Base-by-base conservation (phyloP, 2,888 invertebrate genomes). In the Pyrrhia umbra region DNA sequence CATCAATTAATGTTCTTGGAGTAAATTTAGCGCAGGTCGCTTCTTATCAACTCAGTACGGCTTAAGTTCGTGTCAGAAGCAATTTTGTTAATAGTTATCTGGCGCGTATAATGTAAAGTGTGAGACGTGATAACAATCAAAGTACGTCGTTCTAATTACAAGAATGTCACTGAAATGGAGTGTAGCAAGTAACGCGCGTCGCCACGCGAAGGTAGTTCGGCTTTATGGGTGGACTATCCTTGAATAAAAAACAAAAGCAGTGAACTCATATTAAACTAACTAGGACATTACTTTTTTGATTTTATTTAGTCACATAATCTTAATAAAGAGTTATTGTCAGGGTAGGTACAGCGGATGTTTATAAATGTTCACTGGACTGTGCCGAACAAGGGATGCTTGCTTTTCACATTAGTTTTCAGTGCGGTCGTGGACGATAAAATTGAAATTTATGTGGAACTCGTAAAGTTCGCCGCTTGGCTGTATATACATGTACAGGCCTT, bases 381-480 rank as follows among this genome's bases (percentile, higher is more conserved):
- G 39, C 39, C 49, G 58, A 61, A 72, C 66, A 73, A 70, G 54
- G 65, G 60, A 59, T 66, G 68, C 66, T 50, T 62, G 70, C 64
- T 79, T 76, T 75, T 75, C 64, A 63, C 69, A 75, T 71, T 69
- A 64, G 69, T 77, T 81, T 83, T 75, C 75, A 75, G 72, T 71
- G 70, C 76, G 77, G 74, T 77, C 61, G 70, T 61, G 68, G 72
- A 77, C 79, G 80, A 85, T 86, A 86, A 87, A 84, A 79, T 80
- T 72, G 76, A 77, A 84, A 85, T 85, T 84, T 85, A 86, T 85
- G 85, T 77, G 77, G 54, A 65, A 64, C 79, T 84, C 84, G 84
- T 87, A 87, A 87, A 85, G 80, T 79, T 72, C 57, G 65, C 64
- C 63, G 73, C 71, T 73, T 62, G 75, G 69, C 56, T 70, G 68